Evolutionary conservation across 1,140 invertebrate genomes (phyloP).

Genomic region (Laupala kohalensis): DNA sequence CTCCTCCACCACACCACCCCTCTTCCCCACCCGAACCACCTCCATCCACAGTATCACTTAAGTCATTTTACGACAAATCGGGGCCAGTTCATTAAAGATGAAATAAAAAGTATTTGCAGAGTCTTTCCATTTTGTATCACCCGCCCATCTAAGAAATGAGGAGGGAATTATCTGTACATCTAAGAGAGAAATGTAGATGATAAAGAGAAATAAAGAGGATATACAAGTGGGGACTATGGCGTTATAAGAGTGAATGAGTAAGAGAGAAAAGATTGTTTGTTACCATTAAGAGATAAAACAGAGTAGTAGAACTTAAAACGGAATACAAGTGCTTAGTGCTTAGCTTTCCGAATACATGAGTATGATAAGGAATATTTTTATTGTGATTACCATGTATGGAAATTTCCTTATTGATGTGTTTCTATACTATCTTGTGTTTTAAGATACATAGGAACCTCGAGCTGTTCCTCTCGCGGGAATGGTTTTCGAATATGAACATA

Average conservation of each 20-base stretch:
- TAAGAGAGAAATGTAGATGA: neutral
- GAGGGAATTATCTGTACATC: neutral
- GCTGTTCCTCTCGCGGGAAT: neutral
- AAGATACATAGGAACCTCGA: neutral
- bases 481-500: neutral
- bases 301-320: neutral
- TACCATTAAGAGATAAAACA: neutral
- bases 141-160: neutral
- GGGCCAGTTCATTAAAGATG: neutral
- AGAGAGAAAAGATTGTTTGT: neutral
- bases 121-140: neutral
- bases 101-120: neutral
- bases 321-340: neutral
- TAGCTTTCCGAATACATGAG: neutral
- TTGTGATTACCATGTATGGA: neutral
- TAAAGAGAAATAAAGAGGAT: neutral
- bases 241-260: neutral
- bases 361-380: neutral
- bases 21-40: too few species aligned
- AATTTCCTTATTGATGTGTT: neutral
- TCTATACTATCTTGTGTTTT: neutral
- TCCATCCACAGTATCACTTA: neutral
- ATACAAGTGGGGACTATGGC: neutral
- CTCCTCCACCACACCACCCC: neutral
- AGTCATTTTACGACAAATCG: neutral